Percentiles rank a stretch among this genome's conserved stretches.
Conservation (phyloP, 2,113 vertebrate species). For the Spilogale gracilis region DNA sequence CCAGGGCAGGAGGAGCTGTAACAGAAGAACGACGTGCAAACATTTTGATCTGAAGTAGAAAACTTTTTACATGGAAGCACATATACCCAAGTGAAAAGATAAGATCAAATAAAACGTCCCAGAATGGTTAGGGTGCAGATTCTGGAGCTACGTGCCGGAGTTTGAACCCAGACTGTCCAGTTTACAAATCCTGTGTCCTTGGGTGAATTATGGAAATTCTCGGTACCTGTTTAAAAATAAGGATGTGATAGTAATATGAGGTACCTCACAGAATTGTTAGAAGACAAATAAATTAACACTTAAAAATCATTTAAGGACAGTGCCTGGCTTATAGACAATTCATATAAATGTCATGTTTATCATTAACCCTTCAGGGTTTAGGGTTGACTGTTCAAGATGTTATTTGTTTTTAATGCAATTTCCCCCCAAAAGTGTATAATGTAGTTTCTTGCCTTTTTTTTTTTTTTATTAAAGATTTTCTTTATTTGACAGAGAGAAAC, state of each 20-base stretch:
- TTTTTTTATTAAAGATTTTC: no score
- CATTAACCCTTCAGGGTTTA: neutral
- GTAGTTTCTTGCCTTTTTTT: neutral
- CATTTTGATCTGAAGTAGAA: neutral
- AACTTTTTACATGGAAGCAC: neutral
- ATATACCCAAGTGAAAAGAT: neutral
- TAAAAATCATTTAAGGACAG: neutral
- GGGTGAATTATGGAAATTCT: neutral
- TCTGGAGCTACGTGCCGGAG: neutral
- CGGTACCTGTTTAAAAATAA: constrained; percentile 7
- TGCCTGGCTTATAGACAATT: neutral
- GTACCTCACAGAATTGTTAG: neutral
- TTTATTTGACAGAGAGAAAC: no score
- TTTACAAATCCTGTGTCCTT: neutral
- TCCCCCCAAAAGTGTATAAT: neutral
- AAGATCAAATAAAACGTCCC: neutral
- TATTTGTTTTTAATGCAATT: neutral
- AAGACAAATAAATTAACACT: neutral
- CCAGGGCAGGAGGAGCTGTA: neutral
- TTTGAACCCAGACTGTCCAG: neutral
- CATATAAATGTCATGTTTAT: neutral
- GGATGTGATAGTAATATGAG: neutral
- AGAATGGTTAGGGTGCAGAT: neutral
- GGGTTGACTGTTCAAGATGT: neutral
- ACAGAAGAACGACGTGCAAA: neutral